Base-by-base conservation (phyloP, 2,888 invertebrate species). In the Diaprepes abbreviatus region DNA sequence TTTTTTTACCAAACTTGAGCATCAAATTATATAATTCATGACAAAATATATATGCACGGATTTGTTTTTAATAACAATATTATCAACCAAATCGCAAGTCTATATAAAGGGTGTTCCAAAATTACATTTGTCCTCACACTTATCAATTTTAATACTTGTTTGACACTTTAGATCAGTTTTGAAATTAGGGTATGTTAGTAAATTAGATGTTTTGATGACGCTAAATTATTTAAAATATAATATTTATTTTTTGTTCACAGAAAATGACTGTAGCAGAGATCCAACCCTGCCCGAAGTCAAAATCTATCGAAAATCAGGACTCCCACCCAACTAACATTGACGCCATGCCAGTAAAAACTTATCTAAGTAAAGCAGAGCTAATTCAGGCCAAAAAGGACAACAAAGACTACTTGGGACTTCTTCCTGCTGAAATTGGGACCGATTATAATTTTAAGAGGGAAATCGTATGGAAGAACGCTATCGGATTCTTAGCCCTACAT, bases 381-480 rank as follows among this genome's bases (percentile, higher is more conserved):
- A 38, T 59, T n/a, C 28, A 54, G 10, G 54, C 43, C 12, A 65
- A 52, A 38, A 50, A 65, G 36, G 43, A 16, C 1, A 64, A 52
- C n/a, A 59, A 55, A 17, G 66, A 63, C 36, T 72, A 70, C 43
- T 36, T 52, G 7, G 72, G 72, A n/a, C 45, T 74, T 10, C 72
- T 83, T 43, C 83, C 84, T 1, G 75, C 80, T 7, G 81, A 84
- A 84, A 87, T 86, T 36, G 87, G 86, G 19, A 87, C 87, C 4
- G 87, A 87, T 80, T 82, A 80, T 59, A 82, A 74, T 55, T 87
- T 85, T 74, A 85, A 86, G 75, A 80, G 86, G 65, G 71, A 87
- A 79, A 85, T 90, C 10, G 90, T 90, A 1, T 90, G 90, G 90
- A 84, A 82, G 72, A 90, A 90, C 79, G 87, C 85, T 0, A 85